Conservation (phyloP, 2,888 invertebrate genomes). For the Tetranychus truncatus region DNA sequence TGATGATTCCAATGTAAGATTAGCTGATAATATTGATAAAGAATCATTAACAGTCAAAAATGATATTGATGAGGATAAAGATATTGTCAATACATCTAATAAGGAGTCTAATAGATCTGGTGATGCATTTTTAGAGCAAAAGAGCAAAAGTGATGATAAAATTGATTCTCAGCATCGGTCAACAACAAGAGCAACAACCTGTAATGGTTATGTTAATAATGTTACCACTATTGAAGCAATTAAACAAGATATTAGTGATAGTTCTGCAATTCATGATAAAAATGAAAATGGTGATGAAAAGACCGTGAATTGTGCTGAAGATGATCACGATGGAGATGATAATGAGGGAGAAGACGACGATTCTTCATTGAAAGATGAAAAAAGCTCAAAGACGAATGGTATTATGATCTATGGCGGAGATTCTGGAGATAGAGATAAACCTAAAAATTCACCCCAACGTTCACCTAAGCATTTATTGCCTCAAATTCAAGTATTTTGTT, state of each 20-base stretch:
- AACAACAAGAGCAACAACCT: neutral
- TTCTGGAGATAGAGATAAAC: neutral
- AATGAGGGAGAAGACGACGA: neutral
- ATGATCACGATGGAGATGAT: neutral
- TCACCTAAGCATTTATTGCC: constrained; percentile 21
- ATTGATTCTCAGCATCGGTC: neutral
- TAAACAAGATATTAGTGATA: neutral
- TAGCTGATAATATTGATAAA: neutral
- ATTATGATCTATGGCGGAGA: neutral
- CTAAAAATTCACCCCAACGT: constrained; percentile 11
- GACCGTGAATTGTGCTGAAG: neutral
- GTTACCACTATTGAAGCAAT: neutral
- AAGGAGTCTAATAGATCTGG: neutral
- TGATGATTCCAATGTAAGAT: neutral
- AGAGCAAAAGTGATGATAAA: neutral
- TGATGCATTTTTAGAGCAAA: neutral
- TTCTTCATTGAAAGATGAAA: neutral
- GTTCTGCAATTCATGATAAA: neutral
- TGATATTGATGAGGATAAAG: neutral
- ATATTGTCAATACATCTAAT: neutral
- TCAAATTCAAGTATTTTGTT: constrained; percentile 14
- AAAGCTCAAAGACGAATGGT: neutral
- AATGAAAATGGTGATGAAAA: neutral
- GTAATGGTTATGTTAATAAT: neutral
- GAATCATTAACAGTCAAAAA: neutral